A percentile compares a stretch with the other conserved stretches of the same genome.
Evolutionary conservation across 2,888 invertebrate genomes (phyloP).

Genomic region (Tromatobia lineatoria): DNA sequence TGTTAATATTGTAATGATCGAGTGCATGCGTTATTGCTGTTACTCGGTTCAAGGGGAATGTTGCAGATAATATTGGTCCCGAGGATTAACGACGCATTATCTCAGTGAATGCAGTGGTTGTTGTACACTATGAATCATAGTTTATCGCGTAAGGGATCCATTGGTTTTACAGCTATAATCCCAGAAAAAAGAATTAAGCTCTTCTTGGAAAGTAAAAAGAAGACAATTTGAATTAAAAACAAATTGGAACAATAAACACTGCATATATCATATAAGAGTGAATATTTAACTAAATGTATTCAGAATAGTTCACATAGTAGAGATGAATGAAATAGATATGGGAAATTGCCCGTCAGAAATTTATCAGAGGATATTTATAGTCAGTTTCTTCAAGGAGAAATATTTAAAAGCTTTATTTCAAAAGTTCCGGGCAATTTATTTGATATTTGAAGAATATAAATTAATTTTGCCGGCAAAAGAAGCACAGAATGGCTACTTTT

Average conservation of each 20-base stretch:
- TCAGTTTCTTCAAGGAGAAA: too few species aligned
- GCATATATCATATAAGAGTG: too few species aligned
- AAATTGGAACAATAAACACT: too few species aligned
- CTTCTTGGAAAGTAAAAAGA: neutral
- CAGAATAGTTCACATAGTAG: too few species aligned
- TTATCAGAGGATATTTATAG: too few species aligned
- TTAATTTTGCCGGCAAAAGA: too few species aligned
- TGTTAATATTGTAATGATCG: slow-evolving; percentile 58
- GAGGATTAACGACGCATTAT: slow-evolving; percentile 53
- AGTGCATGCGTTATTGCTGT: slow-evolving; percentile 31
- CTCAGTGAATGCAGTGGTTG: slow-evolving; percentile 20
- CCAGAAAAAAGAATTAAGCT: neutral
- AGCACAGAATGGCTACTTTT: neutral
- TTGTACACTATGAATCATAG: slow-evolving; percentile 33
- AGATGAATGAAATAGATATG: too few species aligned
- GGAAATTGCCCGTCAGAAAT: too few species aligned
- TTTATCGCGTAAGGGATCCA: neutral
- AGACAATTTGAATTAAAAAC: too few species aligned
- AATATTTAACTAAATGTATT: too few species aligned
- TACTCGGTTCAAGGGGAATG: slow-evolving; percentile 7
- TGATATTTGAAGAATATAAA: too few species aligned
- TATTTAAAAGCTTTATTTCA: too few species aligned
- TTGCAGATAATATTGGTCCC: slow-evolving; percentile 52
- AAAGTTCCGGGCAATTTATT: neutral
- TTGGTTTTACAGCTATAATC: slow-evolving; percentile 5